Evolutionary conservation across 1,140 invertebrate species (phyloP), one percentile per base, ranked within the genome.

Genomic region (Laupala kohalensis): DNA sequence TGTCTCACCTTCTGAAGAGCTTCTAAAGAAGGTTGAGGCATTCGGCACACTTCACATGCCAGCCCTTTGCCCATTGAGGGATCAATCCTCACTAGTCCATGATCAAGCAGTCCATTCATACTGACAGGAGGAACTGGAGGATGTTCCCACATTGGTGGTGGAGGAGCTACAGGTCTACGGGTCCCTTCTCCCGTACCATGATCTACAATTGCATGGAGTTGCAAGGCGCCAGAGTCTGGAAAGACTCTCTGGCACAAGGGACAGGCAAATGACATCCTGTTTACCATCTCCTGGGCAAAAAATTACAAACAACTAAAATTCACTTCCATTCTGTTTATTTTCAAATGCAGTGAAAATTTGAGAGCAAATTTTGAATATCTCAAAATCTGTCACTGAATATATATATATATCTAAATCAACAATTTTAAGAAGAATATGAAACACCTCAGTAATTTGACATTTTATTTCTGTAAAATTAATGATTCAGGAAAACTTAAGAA

Each of bases 131-230:
- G 29, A 2, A 68, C 15, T 68, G n/a, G 27, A 27, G 26, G 67
- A 28, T 27, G 67, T 30, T 30, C 6, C 29, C 15, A 29, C 29
- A 68, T n/a, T 28, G 28, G 67, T 0, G 29, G 67, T 9, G 29
- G 67, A 23, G n/a, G 28, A 28, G 25, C 15, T n/a, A 23, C 26
- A 30, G 19, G n/a, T 23, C 27, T 27, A 27, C 67, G 27, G n/a
- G 19, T 6, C 29, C 67, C 27, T 70, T 9, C 63, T 26, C 13
- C 23, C 64, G 69, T 26, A 64, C 19, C 69, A 64, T 70, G 69
- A 15, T 70, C 69, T 3, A 70, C 62, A 27, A 70, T 27, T 12
- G n/a, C 12, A n/a, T 70, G 69, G 19, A 70, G 25, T 26, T 65
- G 69, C 12, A 70, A 29, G 24, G 63, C 62, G 24, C 69, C 69